Evolutionary conservation across 2,888 invertebrate species (phyloP), one percentile per base, ranked within the genome.

Genomic region (Sycophila texana): DNA sequence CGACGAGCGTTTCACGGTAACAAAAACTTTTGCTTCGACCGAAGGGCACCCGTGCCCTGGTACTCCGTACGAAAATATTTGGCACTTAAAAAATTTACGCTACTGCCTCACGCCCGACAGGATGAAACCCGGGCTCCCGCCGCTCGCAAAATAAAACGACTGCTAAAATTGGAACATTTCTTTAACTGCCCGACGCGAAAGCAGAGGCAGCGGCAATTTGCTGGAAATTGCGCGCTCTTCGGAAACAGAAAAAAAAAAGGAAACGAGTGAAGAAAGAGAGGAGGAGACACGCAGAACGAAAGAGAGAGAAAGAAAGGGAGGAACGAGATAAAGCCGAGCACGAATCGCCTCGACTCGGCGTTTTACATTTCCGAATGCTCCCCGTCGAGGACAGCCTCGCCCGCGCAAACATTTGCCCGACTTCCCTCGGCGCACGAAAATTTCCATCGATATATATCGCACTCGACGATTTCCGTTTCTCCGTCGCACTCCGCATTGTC

Each of bases 201-300:
- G 26, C 12, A 47, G 53, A 53, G n/a, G 53, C 20, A 20, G 60
- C 61, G 53, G 60, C 30, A 63, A 72, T 77, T 74, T 61, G 55
- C 66, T 60, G 58, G 58, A 58, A 76, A 73, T 74, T 74, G 71
- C 65, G 20, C 55, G 63, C 51, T 70, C 2, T 73, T 67, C 68
- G 60, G 71, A 66, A n/a, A 57, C 47, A 12, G 2, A 30, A 53
- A 81, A 55, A 30, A 22, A 49, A n/a, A n/a, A n/a, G n/a, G n/a
- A n/a, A n/a, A n/a, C n/a, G n/a, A n/a, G 47, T 26, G 57, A 39
- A 30, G n/a, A 58, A 26, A 39, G 13, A 7, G 18, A 4, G 18
- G 16, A 12, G 14, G 12, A 70, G 2, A 20, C 0, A 51, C 13
- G 20, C 49, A 16, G 14, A 30, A 55, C 13, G 22, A n/a, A 47